Evolutionary conservation across 2,888 invertebrate species (phyloP), one percentile per base, ranked within the genome.

Genomic region (Molorchus minor): DNA sequence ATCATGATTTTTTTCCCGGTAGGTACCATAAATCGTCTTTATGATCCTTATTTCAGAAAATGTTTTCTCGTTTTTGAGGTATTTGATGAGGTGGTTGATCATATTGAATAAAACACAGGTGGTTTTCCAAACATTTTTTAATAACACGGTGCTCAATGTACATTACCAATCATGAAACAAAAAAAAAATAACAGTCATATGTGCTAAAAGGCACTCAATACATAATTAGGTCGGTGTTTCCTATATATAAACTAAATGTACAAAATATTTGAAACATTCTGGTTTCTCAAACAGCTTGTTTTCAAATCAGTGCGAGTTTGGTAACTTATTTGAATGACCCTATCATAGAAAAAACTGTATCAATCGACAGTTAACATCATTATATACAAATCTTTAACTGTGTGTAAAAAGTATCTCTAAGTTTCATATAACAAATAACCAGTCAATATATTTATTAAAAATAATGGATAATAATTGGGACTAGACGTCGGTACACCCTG

Each of bases 161-260:
- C 64, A 66, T 60, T 64, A 66, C 66, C 66, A 66, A 59, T 60
- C 61, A 57, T 58, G 62, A 64, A 61, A 64, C 62, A 64, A n/a
- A n/a, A 58, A 64, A 68, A 68, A 71, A 57, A 63, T 64, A 68
- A 71, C 70, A 71, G 69, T 71, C 70, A 67, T 62, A 64, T 64
- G 71, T 71, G 71, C 70, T 71, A 71, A n/a, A n/a, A 71, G 70
- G 71, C 71, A 71, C 71, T 71, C 70, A 59, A n/a, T n/a, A n/a
- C n/a, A n/a, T n/a, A n/a, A n/a, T n/a, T n/a, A n/a, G n/a, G n/a
- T n/a, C n/a, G n/a, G n/a, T n/a, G n/a, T n/a, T n/a, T n/a, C n/a
- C n/a, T n/a, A n/a, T n/a, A n/a, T n/a, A n/a, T n/a, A n/a, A n/a
- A n/a, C n/a, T n/a, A n/a, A n/a, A n/a, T n/a, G n/a, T n/a, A n/a